Evolutionary conservation across 2,113 vertebrate genomes (phyloP).

Genomic region (Philantomba maxwellii): DNA sequence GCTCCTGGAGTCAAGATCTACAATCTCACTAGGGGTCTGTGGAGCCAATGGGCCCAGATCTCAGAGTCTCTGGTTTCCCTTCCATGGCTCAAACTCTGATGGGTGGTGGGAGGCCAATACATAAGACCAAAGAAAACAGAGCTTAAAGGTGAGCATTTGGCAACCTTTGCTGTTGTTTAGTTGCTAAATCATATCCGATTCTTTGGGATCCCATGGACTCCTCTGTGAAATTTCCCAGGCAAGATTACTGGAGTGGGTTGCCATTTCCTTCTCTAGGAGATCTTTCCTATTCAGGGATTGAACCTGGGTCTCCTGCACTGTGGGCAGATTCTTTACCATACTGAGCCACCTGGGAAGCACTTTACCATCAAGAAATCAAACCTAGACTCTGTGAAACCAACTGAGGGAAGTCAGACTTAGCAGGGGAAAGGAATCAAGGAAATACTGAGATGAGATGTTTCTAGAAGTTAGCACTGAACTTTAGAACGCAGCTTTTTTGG

Average conservation of each 20-base stretch:
- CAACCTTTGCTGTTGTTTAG: not conserved
- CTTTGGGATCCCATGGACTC: not conserved
- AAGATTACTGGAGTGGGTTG: not conserved
- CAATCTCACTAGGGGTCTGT: not conserved
- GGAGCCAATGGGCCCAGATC: not conserved
- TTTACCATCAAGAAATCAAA: not conserved
- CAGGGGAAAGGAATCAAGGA: not conserved
- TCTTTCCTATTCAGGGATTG: not conserved
- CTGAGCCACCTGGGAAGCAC: not conserved
- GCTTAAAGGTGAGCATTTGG: not conserved
- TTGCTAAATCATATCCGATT: not conserved
- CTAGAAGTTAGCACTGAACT: not conserved
- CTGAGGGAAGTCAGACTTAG: not conserved
- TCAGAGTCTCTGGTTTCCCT: not conserved
- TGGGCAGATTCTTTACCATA: not conserved
- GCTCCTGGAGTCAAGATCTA: not conserved
- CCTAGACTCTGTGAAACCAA: not conserved
- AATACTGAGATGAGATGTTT: not conserved
- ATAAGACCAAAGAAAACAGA: not conserved
- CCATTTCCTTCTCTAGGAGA: not conserved
- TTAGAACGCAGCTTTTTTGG: not conserved
- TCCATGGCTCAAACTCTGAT: not conserved
- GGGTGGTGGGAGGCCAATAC: not conserved
- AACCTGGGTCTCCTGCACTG: not conserved
- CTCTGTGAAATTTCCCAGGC: not conserved